Evolutionary conservation across 2,888 invertebrate genomes (phyloP).

Genomic region (Ceraclea dissimilis): DNA sequence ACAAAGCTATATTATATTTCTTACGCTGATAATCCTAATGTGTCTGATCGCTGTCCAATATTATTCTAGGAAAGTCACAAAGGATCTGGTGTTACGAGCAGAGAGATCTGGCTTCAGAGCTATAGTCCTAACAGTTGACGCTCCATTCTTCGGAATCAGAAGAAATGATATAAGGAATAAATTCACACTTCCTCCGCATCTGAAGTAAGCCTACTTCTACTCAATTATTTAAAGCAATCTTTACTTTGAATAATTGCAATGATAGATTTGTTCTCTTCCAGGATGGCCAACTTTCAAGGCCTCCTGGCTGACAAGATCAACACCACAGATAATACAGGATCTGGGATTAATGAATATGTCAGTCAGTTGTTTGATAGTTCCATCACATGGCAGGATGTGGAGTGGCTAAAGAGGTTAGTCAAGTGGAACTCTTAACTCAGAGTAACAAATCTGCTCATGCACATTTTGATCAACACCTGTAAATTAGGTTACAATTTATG

Average conservation of each 20-base stretch:
- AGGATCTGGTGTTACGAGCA: slow-evolving; percentile 64
- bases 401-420: slow-evolving; percentile 67
- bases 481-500: too few relatives aligned
- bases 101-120: slow-evolving; percentile 82
- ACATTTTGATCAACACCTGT: too few relatives aligned
- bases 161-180: slow-evolving; percentile 76
- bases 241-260: neutral
- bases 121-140: slow-evolving; percentile 81
- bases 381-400: slow-evolving; percentile 79
- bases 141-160: slow-evolving; percentile 78
- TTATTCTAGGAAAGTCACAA: slow-evolving; percentile 55
- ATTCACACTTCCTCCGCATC: slow-evolving; percentile 62
- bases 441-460: too few relatives aligned
- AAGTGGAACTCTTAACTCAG: too few relatives aligned
- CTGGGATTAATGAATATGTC: slow-evolving; percentile 75
- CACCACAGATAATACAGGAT: slow-evolving; percentile 41
- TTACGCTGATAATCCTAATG: neutral
- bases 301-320: slow-evolving; percentile 41
- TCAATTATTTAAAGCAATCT: neutral
- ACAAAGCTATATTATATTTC: neutral
- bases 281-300: slow-evolving; percentile 75
- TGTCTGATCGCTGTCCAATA: slow-evolving; percentile 34
- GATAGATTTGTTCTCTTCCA: slow-evolving; percentile 32
- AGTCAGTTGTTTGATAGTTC: slow-evolving; percentile 69
- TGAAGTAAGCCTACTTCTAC: slow-evolving; percentile 9